These are phyloP conservation scores for Arnoldichthys spilopterus DNA, from an alignment of 2,797 vertebrate species.

Conservation along the genomic window DNA sequence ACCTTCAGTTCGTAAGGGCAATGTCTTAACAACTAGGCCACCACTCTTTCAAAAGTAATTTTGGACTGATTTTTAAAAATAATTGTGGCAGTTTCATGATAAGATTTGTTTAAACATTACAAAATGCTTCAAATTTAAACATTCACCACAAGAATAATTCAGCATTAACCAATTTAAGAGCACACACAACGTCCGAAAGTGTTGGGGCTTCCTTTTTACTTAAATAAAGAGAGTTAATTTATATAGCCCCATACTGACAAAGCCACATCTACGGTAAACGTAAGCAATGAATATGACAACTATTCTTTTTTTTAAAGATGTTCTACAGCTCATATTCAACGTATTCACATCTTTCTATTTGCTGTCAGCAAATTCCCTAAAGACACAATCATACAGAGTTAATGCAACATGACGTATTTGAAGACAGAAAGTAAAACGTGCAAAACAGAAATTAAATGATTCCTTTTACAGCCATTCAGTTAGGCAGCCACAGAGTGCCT, in stretches of 20 bases:
- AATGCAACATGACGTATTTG: slow-evolving; percentile 13
- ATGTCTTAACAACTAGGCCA: too few species aligned
- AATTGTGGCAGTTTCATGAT: too few species aligned
- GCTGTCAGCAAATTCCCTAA: neutral
- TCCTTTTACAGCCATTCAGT: slow-evolving; percentile 52
- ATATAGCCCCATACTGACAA: neutral
- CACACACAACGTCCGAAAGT: too few species aligned
- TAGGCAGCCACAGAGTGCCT: slow-evolving; percentile 28
- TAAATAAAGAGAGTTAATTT: neutral
- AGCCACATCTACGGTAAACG: neutral
- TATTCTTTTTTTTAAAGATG: neutral
- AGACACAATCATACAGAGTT: neutral
- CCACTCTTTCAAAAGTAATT: too few species aligned
- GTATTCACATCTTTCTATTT: neutral
- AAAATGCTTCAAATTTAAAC: too few species aligned
- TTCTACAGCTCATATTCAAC: neutral
- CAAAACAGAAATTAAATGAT: slow-evolving; percentile 40
- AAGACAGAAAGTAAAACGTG: slow-evolving; percentile 37
- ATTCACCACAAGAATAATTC: neutral
- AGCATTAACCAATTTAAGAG: neutral
- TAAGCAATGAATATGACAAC: neutral
- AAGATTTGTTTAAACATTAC: too few species aligned
- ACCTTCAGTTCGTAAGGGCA: too few species aligned
- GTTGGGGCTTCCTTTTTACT: neutral
- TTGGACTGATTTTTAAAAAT: too few species aligned